phyloP scores from a whole-genome alignment of 2,888 invertebrate species.

The Malthinus seriepunctatus region DNA sequence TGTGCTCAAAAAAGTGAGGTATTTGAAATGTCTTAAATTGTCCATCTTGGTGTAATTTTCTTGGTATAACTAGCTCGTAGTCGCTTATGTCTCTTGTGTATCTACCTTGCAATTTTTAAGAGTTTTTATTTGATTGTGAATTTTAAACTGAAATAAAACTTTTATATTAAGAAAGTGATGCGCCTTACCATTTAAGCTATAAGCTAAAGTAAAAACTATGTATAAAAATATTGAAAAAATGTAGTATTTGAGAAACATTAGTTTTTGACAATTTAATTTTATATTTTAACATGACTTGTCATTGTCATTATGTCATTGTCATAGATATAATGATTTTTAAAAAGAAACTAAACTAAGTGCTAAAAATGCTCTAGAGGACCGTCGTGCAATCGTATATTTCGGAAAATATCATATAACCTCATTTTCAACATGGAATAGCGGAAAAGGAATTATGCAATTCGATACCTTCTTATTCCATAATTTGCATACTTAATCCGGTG shows the following conservation, averaged over 20 bases:
- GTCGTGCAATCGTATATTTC: too few relatives aligned
- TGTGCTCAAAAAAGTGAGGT: conserved; percentile 54
- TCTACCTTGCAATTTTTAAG: conserved; percentile 47
- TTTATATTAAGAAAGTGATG: neutral
- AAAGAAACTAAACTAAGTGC: too few relatives aligned
- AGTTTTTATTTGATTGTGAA: neutral
- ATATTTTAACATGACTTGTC: too few relatives aligned
- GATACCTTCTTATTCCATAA: too few relatives aligned
- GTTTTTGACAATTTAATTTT: conserved; percentile 14
- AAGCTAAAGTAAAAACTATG: neutral
- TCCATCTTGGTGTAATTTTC: conserved; percentile 52
- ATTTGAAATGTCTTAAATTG: conserved; percentile 54
- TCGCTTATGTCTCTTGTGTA: conserved; percentile 56
- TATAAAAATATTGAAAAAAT: conserved; percentile 7
- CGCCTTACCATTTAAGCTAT: conserved; percentile 12
- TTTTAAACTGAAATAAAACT: too few relatives aligned
- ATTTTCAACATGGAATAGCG: too few relatives aligned
- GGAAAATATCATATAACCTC: too few relatives aligned
- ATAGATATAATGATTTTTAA: too few relatives aligned
- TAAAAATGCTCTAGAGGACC: too few relatives aligned
- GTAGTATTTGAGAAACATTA: conserved; percentile 10
- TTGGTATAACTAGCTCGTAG: conserved; percentile 56
- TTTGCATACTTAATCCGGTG: too few relatives aligned
- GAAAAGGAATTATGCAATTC: too few relatives aligned
- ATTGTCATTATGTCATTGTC: too few relatives aligned